Percentiles rank a stretch among this genome's conserved stretches.
Evolutionary conservation across 2,797 vertebrate genomes (phyloP).

Genomic region (Paramormyrops hopkinsi): DNA sequence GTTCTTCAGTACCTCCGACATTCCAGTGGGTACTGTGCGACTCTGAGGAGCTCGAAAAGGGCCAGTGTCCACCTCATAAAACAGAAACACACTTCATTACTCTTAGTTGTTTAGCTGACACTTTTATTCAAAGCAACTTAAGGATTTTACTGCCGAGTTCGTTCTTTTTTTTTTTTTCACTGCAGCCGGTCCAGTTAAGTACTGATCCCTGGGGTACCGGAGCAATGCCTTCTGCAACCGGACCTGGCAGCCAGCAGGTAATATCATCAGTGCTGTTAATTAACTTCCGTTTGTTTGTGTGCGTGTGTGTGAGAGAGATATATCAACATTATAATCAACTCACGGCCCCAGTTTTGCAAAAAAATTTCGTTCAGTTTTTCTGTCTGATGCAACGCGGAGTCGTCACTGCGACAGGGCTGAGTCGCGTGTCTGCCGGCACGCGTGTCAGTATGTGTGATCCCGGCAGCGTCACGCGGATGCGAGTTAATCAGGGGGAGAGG

Average conservation of each 20-base stretch:
- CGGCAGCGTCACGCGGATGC: neutral
- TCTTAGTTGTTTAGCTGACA: slow-evolving; percentile 6
- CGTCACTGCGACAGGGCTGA: neutral
- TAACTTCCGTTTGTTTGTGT: neutral
- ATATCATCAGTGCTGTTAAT: neutral
- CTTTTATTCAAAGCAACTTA: slow-evolving; percentile 2
- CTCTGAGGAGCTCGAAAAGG: neutral
- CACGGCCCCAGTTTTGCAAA: neutral
- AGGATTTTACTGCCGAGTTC: neutral
- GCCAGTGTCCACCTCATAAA: neutral
- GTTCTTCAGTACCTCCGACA: neutral
- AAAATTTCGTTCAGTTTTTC: neutral
- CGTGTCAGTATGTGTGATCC: slow-evolving; percentile 26
- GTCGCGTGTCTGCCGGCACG: neutral
- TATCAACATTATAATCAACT: neutral
- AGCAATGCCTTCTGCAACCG: neutral
- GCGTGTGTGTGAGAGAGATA: neutral
- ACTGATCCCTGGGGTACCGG: neutral
- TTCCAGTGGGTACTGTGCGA: neutral
- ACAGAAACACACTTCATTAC: neutral
- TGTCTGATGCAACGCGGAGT: neutral
- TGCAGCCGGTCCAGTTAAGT: neutral
- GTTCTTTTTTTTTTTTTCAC: neutral
- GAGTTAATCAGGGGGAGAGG: slow-evolving; percentile 20
- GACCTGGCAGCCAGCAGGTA: neutral